Percentiles rank a stretch among this genome's conserved stretches.
phyloP scores from a whole-genome alignment of 2,797 vertebrate genomes.

The Crocidura indochinensis region DNA sequence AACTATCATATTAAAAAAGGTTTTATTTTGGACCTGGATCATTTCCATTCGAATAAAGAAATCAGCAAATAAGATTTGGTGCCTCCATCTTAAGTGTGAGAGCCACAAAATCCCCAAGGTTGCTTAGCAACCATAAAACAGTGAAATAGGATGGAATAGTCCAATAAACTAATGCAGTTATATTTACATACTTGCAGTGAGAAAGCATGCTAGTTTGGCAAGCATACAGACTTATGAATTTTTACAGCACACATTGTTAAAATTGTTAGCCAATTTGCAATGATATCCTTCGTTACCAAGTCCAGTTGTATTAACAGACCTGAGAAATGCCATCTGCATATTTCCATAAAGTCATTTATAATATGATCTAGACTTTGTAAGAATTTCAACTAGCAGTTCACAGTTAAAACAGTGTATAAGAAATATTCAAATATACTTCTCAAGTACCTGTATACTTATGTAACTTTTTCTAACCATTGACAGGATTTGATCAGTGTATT shows the following conservation, averaged over 20 bases:
- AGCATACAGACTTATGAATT: slow-evolving; percentile 61
- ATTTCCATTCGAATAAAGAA: slow-evolving; percentile 84
- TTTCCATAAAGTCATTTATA: slow-evolving; percentile 42
- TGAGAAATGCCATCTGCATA: slow-evolving; percentile 50
- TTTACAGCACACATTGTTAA: slow-evolving; percentile 61
- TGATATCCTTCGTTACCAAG: slow-evolving; percentile 50
- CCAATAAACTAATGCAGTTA: slow-evolving; percentile 63
- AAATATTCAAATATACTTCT: slow-evolving; percentile 39
- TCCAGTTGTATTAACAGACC: background rate
- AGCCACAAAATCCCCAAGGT: slow-evolving; percentile 68
- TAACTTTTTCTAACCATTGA: background rate
- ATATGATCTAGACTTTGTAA: slow-evolving; percentile 64
- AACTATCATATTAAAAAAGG: slow-evolving; percentile 60
- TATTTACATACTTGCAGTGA: slow-evolving; percentile 77
- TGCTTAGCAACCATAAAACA: slow-evolving; percentile 85
- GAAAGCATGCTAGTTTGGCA: slow-evolving; percentile 67
- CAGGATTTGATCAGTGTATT: background rate
- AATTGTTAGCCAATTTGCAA: slow-evolving; percentile 68
- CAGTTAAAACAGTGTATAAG: slow-evolving; percentile 70
- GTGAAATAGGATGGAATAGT: slow-evolving; percentile 71
- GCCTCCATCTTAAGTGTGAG: slow-evolving; percentile 18
- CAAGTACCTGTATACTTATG: background rate
- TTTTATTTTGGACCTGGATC: slow-evolving; percentile 74
- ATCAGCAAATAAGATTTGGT: slow-evolving; percentile 71
- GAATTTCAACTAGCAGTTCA: slow-evolving; percentile 69